Evolutionary conservation across 1,140 invertebrate species (phyloP), one percentile per base, ranked within the genome.

Genomic region (Argopecten irradians): DNA sequence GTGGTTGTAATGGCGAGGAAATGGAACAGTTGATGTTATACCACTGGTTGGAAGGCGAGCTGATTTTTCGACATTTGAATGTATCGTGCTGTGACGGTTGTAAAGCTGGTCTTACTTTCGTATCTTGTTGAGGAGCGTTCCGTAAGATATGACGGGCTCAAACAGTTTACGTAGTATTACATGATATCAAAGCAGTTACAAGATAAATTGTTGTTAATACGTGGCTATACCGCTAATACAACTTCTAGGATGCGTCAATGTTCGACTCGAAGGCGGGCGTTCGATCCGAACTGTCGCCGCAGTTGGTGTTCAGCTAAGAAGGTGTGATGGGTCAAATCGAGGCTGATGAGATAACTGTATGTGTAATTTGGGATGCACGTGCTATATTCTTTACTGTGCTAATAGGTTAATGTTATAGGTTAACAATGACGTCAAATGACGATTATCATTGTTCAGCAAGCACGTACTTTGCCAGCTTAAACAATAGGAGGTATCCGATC

Each of bases 181-280:
- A 71, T 28, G 55, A 71, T 71, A 71, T 71, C 28, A 71, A 71
- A 71, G 28, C 5, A 5, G 55, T 71, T 71, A 71, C 55, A 71
- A 71, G 55, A 71, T 71, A 71, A 71, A 71, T 71, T 71, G 22
- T 71, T 71, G 28, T 71, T 71, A 71, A 71, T 71, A 71, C 55
- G 22, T 1, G n/a, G 28, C 22, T n/a, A 71, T n/a, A 71, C n/a
- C 55, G 55, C 22, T 71, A 28, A 16, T 28, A 71, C 22, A 3
- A 28, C 28, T n/a, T 28, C 5, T 8, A 71, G 55, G 55, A 71
- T 28, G 55, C 28, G 55, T 5, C 28, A 71, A 71, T 71, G 22
- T 71, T 71, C n/a, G 22, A 71, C 22, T n/a, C 55, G 55, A n/a
- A n/a, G 55, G 55, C 55, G 55, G 55, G 8, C 22, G n/a, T 71